A percentile compares a stretch with the other conserved stretches of the same genome.
Conservation (phyloP, 2,113 vertebrate genomes). For the Leptobrachium ailaonicum region DNA sequence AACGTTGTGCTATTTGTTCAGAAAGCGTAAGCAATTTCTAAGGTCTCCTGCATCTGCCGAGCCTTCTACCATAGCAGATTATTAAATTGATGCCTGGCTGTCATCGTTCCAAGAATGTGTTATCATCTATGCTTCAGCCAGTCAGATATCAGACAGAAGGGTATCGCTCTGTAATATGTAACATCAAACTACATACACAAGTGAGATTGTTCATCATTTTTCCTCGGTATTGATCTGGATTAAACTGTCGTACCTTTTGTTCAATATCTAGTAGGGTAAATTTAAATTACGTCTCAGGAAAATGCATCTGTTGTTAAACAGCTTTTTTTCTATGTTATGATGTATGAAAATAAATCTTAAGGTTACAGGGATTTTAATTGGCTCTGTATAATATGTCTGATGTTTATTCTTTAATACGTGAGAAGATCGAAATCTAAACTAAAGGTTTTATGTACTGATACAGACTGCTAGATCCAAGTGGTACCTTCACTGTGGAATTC, state of each 20-base stretch:
- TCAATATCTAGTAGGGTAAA: not conserved
- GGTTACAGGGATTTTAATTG: too few species aligned
- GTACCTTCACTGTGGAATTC: too few species aligned
- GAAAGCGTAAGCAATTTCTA: not conserved
- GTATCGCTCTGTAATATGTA: not conserved
- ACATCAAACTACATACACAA: not conserved
- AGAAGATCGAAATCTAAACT: too few species aligned
- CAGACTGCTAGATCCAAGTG: too few species aligned
- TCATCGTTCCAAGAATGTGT: not conserved
- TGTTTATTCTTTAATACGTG: too few species aligned
- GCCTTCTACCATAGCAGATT: not conserved
- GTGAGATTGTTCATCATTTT: not conserved
- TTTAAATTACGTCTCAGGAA: not conserved
- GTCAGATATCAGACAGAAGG: not conserved
- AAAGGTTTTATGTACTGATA: too few species aligned
- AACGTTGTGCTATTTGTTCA: not conserved
- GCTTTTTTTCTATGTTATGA: not conserved
- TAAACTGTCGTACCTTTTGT: not conserved
- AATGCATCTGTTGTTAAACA: not conserved
- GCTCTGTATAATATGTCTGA: too few species aligned
- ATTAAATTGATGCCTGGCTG: constrained; percentile 1
- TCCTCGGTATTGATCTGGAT: not conserved
- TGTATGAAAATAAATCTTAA: not conserved
- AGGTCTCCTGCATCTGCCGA: not conserved
- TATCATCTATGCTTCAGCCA: not conserved